Evolutionary conservation across 1,140 invertebrate species (phyloP), one percentile per base, ranked within the genome.

Genomic region (Apis laboriosa): DNA sequence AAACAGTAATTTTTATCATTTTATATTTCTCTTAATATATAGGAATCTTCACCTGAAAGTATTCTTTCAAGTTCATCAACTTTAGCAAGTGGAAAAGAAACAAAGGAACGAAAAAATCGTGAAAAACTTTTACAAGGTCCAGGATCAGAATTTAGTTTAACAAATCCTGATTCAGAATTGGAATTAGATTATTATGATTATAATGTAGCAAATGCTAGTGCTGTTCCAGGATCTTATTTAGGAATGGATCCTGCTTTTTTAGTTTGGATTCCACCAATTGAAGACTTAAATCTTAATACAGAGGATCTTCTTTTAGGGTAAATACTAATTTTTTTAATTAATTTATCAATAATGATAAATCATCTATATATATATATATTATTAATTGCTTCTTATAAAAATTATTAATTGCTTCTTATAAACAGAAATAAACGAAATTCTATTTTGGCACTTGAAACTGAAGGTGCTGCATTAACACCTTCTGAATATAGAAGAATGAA

Each of bases 111-210:
- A 71, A 94, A 95, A 85, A 97, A 97, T 92, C 95, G 96, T 2
- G 95, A 96, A 80, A 95, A 96, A 76, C 92, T 97, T 9, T 92
- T 97, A 15, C 94, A 95, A 51, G 94, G 95, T 4, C 96, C 96
- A 1, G 96, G 95, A 2, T 98, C 97, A 0, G 97, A 98, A 88
- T 96, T 97, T 83, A 97, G 97, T 67, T 92, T 97, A n/a, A 95
- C 95, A 0, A 96, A 95, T 43, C 95, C 95, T 64, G 96, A 97
- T 63, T 95, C 95, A 9, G 97, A 98, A 89, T 94, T 98, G 77
- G 97, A 98, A 92, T 94, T 98, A 61, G 97, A 98, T 90, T 98
- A 98, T 90, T 98, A 98, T 89, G 97, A 98, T 92, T 98, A 98
- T 88, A 97, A 98, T 92, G 97, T 98, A 1, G 96, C 97, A 68